A percentile compares a stretch with the other conserved stretches of the same genome.
Evolutionary conservation across 2,888 invertebrate genomes (phyloP).

Genomic region (Apotomis betuletana): DNA sequence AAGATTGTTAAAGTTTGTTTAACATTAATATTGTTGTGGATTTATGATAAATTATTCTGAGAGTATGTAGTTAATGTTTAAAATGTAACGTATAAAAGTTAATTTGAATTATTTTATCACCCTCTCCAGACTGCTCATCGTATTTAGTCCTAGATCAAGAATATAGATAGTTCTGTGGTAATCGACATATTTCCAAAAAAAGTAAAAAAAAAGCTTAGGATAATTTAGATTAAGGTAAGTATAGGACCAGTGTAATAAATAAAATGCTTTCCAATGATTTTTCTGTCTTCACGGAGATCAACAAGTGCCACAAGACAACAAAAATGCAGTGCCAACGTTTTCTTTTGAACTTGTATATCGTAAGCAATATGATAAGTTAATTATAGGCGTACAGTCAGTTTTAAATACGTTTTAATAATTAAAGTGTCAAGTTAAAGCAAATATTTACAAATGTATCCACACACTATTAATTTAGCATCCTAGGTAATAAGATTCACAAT

Average conservation of each 20-base stretch:
- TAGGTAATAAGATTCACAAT: constrained; percentile 71
- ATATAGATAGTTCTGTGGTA: constrained; percentile 76
- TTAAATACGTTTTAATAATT: constrained; percentile 34
- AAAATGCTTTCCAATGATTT: constrained; percentile 65
- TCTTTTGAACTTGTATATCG: constrained; percentile 47
- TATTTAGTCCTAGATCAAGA: constrained; percentile 76
- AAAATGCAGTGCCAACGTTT: constrained; percentile 71
- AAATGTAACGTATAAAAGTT: constrained; percentile 70
- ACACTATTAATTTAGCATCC: constrained; percentile 77
- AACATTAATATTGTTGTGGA: constrained; percentile 82
- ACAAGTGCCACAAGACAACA: constrained; percentile 67
- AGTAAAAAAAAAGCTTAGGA: constrained; percentile 70
- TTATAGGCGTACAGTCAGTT: constrained; percentile 40
- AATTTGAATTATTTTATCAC: constrained; percentile 74
- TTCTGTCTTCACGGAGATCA: constrained; percentile 51
- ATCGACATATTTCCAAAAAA: constrained; percentile 75
- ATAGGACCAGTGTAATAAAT: constrained; percentile 73
- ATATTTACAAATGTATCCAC: constrained; percentile 66
- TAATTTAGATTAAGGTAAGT: constrained; percentile 72
- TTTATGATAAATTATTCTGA: constrained; percentile 82
- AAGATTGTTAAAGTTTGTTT: constrained; percentile 88
- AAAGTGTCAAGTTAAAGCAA: constrained; percentile 50
- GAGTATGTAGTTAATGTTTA: constrained; percentile 73
- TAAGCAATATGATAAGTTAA: constrained; percentile 47
- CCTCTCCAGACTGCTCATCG: constrained; percentile 82